Evolutionary conservation across 2,888 invertebrate species (phyloP).

Genomic region (Phlogophora meticulosa): DNA sequence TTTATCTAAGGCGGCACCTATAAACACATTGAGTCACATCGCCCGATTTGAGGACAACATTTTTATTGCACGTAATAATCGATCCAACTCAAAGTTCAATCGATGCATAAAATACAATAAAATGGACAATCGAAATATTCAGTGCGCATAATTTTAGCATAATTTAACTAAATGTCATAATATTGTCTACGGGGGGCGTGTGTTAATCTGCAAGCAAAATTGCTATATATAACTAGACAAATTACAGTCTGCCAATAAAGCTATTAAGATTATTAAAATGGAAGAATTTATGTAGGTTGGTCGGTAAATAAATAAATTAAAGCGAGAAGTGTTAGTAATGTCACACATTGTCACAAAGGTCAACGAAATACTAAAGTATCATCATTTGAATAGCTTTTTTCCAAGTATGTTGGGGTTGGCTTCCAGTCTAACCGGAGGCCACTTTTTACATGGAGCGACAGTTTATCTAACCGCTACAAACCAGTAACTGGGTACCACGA

Average conservation of each 20-base stretch:
- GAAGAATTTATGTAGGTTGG: conserved; percentile 47
- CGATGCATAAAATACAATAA: conserved; percentile 65
- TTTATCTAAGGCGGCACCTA: conserved; percentile 42
- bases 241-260: conserved; percentile 46
- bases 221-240: conserved; percentile 44
- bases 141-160: conserved; percentile 70
- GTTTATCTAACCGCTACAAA: too few relatives aligned
- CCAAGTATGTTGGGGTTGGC: too few relatives aligned
- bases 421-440: too few relatives aligned
- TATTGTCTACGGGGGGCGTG: conserved; percentile 66
- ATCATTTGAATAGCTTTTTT: too few relatives aligned
- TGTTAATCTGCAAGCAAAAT: conserved; percentile 51
- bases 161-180: conserved; percentile 71
- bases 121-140: conserved; percentile 63
- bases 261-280: conserved; percentile 47
- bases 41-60: conserved; percentile 40
- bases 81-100: conserved; percentile 58
- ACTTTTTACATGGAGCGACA: too few relatives aligned
- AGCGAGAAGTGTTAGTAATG: conserved; percentile 44
- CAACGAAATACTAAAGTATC: conserved; percentile 31
- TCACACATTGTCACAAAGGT: conserved; percentile 59
- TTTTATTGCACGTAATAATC: conserved; percentile 58
- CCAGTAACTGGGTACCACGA: too few relatives aligned
- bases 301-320: conserved; percentile 40
- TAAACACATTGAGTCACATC: conserved; percentile 45